Evolutionary conservation across 2,888 invertebrate genomes (phyloP).

Genomic region (Teinopalpus imperialis): DNA sequence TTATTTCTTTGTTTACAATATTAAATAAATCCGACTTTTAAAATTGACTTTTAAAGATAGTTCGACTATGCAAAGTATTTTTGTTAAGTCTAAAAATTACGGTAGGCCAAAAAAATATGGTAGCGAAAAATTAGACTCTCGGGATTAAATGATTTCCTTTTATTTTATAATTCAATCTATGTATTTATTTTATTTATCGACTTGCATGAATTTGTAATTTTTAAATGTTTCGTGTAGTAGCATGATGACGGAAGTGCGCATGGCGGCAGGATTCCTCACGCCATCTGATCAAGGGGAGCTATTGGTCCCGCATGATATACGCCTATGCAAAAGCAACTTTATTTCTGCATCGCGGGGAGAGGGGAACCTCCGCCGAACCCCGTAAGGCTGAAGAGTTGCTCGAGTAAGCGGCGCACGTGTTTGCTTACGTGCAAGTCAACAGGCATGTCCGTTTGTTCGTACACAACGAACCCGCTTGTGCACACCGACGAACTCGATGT

Average conservation of each 20-base stretch:
- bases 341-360: conserved; percentile 86
- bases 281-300: conserved; percentile 87
- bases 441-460: too few relatives aligned
- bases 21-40: too few relatives aligned
- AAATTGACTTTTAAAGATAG: too few relatives aligned
- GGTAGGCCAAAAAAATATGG: too few relatives aligned
- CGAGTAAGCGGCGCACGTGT: conserved; percentile 70
- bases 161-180: too few relatives aligned
- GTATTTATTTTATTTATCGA: neutral
- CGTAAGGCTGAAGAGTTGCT: conserved; percentile 84
- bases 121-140: too few relatives aligned
- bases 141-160: too few relatives aligned
- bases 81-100: too few relatives aligned
- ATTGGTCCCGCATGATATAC: conserved; percentile 96
- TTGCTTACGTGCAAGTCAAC: neutral
- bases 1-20: too few relatives aligned
- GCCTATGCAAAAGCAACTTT: conserved; percentile 94
- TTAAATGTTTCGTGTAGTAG: conserved; percentile 52
- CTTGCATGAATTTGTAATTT: conserved; percentile 13
- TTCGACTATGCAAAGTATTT: too few relatives aligned
- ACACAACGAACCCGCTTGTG: neutral
- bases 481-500: too few relatives aligned
- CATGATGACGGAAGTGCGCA: conserved; percentile 88
- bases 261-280: conserved; percentile 88
- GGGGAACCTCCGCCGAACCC: conserved; percentile 63